Base-by-base conservation (phyloP, 2,888 invertebrate genomes). In the Elmis aenea region DNA sequence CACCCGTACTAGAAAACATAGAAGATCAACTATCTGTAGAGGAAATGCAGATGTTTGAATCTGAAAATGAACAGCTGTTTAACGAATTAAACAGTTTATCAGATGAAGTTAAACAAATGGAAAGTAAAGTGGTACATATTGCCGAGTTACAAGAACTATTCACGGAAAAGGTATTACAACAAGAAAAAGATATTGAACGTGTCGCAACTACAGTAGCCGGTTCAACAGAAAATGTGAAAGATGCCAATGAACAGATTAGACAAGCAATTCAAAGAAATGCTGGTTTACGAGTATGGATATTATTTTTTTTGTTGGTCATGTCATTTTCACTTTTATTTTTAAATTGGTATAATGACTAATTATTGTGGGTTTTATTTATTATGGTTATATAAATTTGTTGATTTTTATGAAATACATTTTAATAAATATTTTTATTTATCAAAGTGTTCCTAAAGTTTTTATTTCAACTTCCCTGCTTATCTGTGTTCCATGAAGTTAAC, bases 261-360 rank as follows among this genome's bases (percentile, higher is more conserved):
- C 89, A 95, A 70, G 96, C 97, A 0, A 96, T 99, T 58, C 93
- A 95, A 68, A 82, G 94, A 46, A 95, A 95, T 68, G 97, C 97
- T 1, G 92, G 95, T 1, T 77, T 96, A 21, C 75, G 97, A 52
- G 92, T 94, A 8, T 95, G 91, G 78, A 83, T 96, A 35, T 71
- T 99, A 14, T 97, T 99, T 70, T 95, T 96, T 64, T 72, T 99
- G 33, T 71, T 97, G 51, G 93, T 97, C 21, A 86, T 96, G 81
- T 93, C 96, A 21, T 93, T 97, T 65, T 88, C 94, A 11, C 72
- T 99, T 31, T 72, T 99, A 5, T 99, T 99, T 68, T 75, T 99
- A 32, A 96, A 99, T 72, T 99, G 97, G 97, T 99, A 97, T 67
- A 97, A 97, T 75, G 88, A 88, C 60, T 85, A 71, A 72, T 18